A percentile compares a stretch with the other conserved stretches of the same genome.
Evolutionary conservation across 2,797 vertebrate species (phyloP).

Genomic region (Fistularia tabacaria): DNA sequence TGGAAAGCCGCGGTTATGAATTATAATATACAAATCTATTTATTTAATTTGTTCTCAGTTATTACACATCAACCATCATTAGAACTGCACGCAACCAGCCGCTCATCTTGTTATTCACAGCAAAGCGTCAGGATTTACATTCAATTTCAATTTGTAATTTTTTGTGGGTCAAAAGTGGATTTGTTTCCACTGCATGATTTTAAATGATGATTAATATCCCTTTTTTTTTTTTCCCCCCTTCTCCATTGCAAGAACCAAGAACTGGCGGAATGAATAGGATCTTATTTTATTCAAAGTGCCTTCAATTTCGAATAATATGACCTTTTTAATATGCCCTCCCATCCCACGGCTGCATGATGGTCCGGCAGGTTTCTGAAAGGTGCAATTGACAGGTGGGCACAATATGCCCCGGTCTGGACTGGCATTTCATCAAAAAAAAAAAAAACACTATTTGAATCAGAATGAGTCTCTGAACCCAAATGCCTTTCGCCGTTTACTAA

Average conservation of each 20-base stretch:
- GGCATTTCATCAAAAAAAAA: slow-evolving; percentile 33
- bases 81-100: too few species aligned
- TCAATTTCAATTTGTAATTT: too few species aligned
- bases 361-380: slow-evolving; percentile 51
- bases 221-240: background rate
- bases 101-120: too few species aligned
- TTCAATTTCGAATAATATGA: slow-evolving; percentile 63
- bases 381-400: slow-evolving; percentile 55
- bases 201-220: slow-evolving; percentile 35
- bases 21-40: too few species aligned
- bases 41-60: too few species aligned
- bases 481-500: background rate
- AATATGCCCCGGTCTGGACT: slow-evolving; percentile 29
- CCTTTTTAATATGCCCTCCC: slow-evolving; percentile 66
- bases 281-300: slow-evolving; percentile 52
- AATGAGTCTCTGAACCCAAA: slow-evolving; percentile 24
- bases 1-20: too few species aligned
- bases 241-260: slow-evolving; percentile 20
- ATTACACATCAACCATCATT: too few species aligned
- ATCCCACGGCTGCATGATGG: slow-evolving; percentile 38
- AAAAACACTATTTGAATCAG: slow-evolving; percentile 36
- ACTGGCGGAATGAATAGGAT: slow-evolving; percentile 37
- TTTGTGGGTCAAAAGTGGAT: slow-evolving; percentile 30
- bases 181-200: slow-evolving; percentile 46
- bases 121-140: too few species aligned